Evolutionary conservation across 2,797 vertebrate species (phyloP).

Genomic region (Valencia hispanica): DNA sequence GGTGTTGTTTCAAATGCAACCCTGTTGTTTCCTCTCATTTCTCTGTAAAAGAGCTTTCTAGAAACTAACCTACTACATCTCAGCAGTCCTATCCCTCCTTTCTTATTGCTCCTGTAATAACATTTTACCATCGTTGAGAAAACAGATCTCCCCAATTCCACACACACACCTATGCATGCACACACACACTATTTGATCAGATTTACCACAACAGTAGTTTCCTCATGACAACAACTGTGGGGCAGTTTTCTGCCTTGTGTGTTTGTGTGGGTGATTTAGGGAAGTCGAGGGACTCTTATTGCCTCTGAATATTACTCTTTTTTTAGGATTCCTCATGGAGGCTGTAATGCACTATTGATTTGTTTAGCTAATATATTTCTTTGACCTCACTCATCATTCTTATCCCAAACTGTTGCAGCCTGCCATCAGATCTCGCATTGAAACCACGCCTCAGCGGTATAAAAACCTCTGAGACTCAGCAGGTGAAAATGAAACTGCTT

Average conservation of each 20-base stretch:
- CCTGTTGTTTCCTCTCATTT: constrained; percentile 8
- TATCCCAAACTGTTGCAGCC: constrained; percentile 26
- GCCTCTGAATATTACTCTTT: constrained; percentile 61
- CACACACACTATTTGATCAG: constrained; percentile 49
- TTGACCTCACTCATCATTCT: constrained; percentile 40
- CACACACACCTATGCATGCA: constrained; percentile 11
- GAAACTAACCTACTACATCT: constrained; percentile 29
- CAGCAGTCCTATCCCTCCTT: constrained; percentile 31
- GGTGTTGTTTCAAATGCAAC: constrained; percentile 22
- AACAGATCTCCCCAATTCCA: constrained; percentile 63
- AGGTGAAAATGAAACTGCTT: constrained; percentile 30
- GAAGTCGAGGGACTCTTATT: constrained; percentile 47
- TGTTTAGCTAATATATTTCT: constrained; percentile 74
- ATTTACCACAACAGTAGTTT: constrained; percentile 61
- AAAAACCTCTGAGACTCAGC: constrained; percentile 2
- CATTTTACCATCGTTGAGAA: constrained; percentile 57
- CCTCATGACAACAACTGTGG: constrained; percentile 41
- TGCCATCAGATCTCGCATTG: constrained; percentile 32
- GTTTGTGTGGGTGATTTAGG: constrained; percentile 34
- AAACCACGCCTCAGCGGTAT: constrained; percentile 32
- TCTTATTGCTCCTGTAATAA: constrained; percentile 61
- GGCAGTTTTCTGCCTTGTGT: constrained; percentile 38
- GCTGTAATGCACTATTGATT: constrained; percentile 78
- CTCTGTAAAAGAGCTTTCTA: constrained; percentile 18
- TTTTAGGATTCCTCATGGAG: constrained; percentile 57